Evolutionary conservation across 2,113 vertebrate species (phyloP).

Genomic region (Chaetorhynchus papuensis): DNA sequence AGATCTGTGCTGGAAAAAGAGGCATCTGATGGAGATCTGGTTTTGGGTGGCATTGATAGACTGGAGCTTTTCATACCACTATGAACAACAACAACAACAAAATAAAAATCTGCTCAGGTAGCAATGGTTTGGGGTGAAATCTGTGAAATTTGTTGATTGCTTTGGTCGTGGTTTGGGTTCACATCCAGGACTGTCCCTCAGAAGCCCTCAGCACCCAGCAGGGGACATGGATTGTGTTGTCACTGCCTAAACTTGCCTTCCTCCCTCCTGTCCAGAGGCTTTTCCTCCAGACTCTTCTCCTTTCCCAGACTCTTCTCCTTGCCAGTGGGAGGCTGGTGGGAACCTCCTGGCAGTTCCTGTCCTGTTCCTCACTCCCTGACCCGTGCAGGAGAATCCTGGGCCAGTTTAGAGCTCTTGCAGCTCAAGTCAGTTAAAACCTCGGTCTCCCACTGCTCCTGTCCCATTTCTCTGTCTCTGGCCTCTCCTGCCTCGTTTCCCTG

Average conservation of each 20-base stretch:
- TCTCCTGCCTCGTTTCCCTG: conserved; percentile 4
- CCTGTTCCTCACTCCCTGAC: background rate
- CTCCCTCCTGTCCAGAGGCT: background rate
- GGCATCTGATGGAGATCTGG: background rate
- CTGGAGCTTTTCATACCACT: background rate
- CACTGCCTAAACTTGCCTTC: background rate
- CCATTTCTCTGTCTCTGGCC: background rate
- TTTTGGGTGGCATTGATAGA: background rate
- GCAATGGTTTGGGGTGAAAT: background rate
- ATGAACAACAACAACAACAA: background rate
- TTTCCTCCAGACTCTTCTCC: background rate
- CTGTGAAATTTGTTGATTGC: background rate
- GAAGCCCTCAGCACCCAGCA: background rate
- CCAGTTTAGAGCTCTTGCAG: background rate
- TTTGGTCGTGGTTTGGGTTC: background rate
- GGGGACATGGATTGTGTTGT: background rate
- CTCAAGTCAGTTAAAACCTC: background rate
- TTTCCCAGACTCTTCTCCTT: background rate
- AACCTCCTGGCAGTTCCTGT: background rate
- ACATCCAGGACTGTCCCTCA: background rate
- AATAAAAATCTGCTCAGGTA: background rate
- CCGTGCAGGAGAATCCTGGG: background rate
- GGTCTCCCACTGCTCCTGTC: background rate
- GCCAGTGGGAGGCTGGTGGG: background rate
- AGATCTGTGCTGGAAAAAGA: background rate